phyloP scores from a whole-genome alignment of 2,113 vertebrate genomes.

The Saimiri boliviensis region DNA sequence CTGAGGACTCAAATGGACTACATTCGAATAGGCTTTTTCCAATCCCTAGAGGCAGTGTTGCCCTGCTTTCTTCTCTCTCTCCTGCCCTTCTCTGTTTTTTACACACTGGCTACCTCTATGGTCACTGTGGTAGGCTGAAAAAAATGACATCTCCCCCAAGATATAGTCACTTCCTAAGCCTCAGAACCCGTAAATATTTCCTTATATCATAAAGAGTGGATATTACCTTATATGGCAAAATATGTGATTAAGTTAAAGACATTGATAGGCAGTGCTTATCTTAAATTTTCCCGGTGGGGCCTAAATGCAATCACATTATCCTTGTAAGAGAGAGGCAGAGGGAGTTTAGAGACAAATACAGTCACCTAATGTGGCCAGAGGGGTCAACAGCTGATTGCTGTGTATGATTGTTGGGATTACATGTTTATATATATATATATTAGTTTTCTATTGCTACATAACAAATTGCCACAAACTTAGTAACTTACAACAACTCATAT shows the following conservation, averaged over 20 bases:
- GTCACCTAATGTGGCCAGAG: not conserved
- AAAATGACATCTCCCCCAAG: not conserved
- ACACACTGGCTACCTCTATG: not conserved
- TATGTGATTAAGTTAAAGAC: not conserved
- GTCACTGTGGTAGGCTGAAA: not conserved
- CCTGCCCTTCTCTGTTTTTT: not conserved
- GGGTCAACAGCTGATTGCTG: not conserved
- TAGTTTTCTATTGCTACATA: slow-evolving; percentile 27
- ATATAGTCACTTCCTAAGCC: not conserved
- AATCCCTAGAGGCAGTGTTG: not conserved
- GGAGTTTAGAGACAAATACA: not conserved
- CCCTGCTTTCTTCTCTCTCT: not conserved
- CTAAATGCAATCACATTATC: not conserved
- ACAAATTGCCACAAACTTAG: not conserved
- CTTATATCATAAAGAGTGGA: not conserved
- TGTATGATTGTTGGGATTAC: not conserved
- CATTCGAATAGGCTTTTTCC: not conserved
- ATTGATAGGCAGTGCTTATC: not conserved
- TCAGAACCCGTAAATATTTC: not conserved
- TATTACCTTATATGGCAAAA: not conserved
- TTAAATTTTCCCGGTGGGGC: not conserved
- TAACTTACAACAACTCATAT: not conserved
- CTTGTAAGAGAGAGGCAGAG: not conserved
- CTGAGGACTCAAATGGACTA: not conserved
- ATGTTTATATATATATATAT: not conserved